Percentiles rank a stretch among this genome's conserved stretches.
phyloP scores from a whole-genome alignment of 2,797 vertebrate genomes.

The Huso huso region DNA sequence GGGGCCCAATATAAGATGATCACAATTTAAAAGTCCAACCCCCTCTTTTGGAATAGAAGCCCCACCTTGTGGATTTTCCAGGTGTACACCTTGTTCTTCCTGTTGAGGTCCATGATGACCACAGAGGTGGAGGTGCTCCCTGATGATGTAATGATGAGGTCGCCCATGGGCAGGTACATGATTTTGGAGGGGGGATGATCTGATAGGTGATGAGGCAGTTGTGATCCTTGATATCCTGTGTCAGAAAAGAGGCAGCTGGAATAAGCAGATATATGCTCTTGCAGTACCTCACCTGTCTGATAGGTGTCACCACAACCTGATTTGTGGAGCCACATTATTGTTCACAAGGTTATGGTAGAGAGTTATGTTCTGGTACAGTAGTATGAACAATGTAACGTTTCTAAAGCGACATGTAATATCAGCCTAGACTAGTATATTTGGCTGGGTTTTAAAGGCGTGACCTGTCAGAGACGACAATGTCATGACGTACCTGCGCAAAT shows the following conservation, averaged over 20 bases:
- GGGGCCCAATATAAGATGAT: no score
- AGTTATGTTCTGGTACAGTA: no score
- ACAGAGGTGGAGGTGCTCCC: conserved; percentile 35
- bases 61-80: conserved; percentile 42
- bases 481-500: conserved; percentile 39
- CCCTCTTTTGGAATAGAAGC: no score
- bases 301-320: neutral
- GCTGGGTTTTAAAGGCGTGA: neutral
- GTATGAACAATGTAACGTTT: no score
- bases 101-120: conserved; percentile 34
- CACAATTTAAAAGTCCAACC: no score
- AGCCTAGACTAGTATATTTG: no score
- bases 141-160: conserved; percentile 37
- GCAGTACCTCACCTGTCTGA: neutral
- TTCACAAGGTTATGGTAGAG: no score
- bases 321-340: no score
- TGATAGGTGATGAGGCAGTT: conserved; percentile 32
- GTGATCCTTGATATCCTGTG: conserved; percentile 35
- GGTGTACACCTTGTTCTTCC: conserved; percentile 30
- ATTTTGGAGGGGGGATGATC: conserved; percentile 35
- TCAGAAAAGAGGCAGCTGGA: neutral
- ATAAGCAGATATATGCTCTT: neutral
- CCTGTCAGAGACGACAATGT: neutral
- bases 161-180: conserved; percentile 29
- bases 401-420: no score